These are phyloP conservation scores for Hermodice carunculata DNA, from an alignment of 2,888 invertebrate species.

Conservation along the genomic window DNA sequence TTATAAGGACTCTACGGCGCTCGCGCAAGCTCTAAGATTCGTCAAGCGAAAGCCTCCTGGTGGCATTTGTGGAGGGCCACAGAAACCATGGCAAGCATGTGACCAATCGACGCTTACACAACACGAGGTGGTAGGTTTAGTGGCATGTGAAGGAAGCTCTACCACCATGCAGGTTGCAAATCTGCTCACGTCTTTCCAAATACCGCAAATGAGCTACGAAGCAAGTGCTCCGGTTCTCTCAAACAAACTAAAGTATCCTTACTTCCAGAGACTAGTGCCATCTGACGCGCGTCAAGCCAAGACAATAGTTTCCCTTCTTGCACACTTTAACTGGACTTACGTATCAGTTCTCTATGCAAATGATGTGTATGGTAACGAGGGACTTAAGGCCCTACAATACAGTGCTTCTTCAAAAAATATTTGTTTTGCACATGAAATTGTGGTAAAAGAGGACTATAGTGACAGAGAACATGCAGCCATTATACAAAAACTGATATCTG, in stretches of 20 bases:
- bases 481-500: conserved; percentile 17
- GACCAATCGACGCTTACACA: too few relatives aligned
- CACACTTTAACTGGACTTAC: conserved; percentile 44
- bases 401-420: conserved; percentile 9
- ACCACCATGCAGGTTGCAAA: conserved; percentile 42
- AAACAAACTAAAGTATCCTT: conserved; percentile 37
- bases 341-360: conserved; percentile 42
- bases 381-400: conserved; percentile 20
- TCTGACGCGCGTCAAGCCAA: conserved; percentile 41
- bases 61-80: too few relatives aligned
- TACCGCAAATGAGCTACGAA: conserved; percentile 47
- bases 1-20: conserved; percentile 42
- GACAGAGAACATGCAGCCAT: conserved; percentile 31
- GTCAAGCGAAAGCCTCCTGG: too few relatives aligned
- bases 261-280: conserved; percentile 44
- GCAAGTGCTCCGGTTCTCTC: conserved; percentile 41
- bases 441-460: conserved; percentile 26
- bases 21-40: conserved; percentile 28
- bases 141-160: conserved; percentile 45
- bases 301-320: conserved; percentile 39
- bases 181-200: conserved; percentile 38
- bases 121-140: conserved; percentile 42
- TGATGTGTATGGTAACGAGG: conserved; percentile 38
- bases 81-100: too few relatives aligned
- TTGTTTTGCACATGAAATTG: conserved; percentile 35